Evolutionary conservation across 1,140 invertebrate genomes (phyloP).

Genomic region (Hylaeus anthracinus): DNA sequence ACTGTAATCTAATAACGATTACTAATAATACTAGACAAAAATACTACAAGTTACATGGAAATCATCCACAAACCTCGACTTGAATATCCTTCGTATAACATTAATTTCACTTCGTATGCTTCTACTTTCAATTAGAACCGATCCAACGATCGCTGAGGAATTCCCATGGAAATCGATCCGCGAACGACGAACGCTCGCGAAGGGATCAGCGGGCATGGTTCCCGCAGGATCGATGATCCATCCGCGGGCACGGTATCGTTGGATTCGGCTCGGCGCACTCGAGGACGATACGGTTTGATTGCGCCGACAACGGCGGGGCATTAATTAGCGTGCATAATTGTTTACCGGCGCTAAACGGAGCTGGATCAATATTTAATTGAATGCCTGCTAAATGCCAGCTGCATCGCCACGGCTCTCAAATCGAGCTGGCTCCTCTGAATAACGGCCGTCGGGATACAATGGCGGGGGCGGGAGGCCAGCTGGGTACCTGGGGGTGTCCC

Average conservation of each 20-base stretch:
- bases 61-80: too few species aligned
- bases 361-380: constrained; percentile 81
- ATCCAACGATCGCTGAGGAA: constrained; percentile 28
- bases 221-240: constrained; percentile 61
- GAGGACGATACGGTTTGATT: constrained; percentile 75
- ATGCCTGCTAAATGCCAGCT: constrained; percentile 79
- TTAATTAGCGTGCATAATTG: constrained; percentile 81
- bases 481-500: background rate
- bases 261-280: constrained; percentile 53
- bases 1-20: too few species aligned
- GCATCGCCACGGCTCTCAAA: constrained; percentile 74
- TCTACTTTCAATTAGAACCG: constrained; percentile 56
- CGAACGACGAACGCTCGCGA: too few species aligned
- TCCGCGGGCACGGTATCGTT: constrained; percentile 19
- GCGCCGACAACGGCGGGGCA: constrained; percentile 74
- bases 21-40: too few species aligned
- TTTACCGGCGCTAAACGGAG: constrained; percentile 78
- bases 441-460: constrained; percentile 64
- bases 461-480: constrained; percentile 19
- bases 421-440: constrained; percentile 73
- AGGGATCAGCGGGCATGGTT: background rate
- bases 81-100: too few species aligned
- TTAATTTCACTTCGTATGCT: too few species aligned
- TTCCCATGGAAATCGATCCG: too few species aligned
- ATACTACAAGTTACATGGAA: too few species aligned